Evolutionary conservation across 2,888 invertebrate genomes (phyloP).

Genomic region (Orthonychiurus folsomi): DNA sequence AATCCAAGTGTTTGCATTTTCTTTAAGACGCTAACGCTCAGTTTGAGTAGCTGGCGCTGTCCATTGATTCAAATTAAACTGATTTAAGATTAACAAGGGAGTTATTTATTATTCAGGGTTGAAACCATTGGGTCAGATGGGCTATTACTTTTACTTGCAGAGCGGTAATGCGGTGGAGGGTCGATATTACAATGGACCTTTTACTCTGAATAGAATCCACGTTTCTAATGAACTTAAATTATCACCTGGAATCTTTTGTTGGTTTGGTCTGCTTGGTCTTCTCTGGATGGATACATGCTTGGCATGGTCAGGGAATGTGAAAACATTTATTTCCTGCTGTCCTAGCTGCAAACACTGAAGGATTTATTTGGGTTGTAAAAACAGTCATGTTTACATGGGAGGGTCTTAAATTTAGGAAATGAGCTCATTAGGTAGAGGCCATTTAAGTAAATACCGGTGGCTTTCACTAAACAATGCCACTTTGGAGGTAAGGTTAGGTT

Average conservation of each 20-base stretch:
- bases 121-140: no score
- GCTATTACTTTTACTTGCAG: constrained; percentile 7
- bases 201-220: not conserved
- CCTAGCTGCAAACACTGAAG: not conserved
- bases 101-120: constrained; percentile 19
- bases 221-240: not conserved
- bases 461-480: no score
- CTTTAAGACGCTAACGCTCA: no score
- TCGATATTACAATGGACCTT: not conserved
- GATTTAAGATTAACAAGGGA: constrained; percentile 23
- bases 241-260: not conserved
- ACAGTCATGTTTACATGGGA: not conserved
- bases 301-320: not conserved
- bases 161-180: no score
- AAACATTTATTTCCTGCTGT: not conserved
- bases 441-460: no score
- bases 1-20: no score
- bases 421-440: not conserved
- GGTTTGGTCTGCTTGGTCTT: not conserved
- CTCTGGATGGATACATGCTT: not conserved
- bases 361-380: not conserved
- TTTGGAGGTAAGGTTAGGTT: no score
- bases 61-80: constrained; percentile 26
- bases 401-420: not conserved
- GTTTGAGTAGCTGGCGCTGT: no score